A percentile compares a stretch with the other conserved stretches of the same genome.
These are phyloP conservation scores for Cyrtodaria siliqua DNA, from an alignment of 2,888 invertebrate genomes.

Conservation along the genomic window DNA sequence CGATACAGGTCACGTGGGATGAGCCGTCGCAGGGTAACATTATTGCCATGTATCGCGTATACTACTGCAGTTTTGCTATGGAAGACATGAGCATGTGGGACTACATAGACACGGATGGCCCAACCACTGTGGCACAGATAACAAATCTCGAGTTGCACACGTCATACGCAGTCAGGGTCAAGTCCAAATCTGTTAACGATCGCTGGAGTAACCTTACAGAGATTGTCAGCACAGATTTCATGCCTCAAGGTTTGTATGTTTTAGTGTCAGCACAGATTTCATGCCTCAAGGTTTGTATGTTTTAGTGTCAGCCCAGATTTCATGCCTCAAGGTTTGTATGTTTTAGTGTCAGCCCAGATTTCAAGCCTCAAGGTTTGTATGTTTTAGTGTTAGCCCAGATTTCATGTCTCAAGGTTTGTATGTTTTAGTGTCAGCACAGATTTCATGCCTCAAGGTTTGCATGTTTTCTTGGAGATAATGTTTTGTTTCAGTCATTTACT, in stretches of 20 bases:
- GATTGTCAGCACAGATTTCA: slow-evolving; percentile 47
- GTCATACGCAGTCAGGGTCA: slow-evolving; percentile 82
- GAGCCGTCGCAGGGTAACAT: slow-evolving; percentile 87
- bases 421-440: no score
- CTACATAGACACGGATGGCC: slow-evolving; percentile 77
- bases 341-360: slow-evolving; percentile 42
- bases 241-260: slow-evolving; percentile 12
- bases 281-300: slow-evolving; percentile 13
- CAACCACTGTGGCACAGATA: slow-evolving; percentile 80
- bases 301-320: slow-evolving; percentile 44
- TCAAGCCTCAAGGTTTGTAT: slow-evolving; percentile 17
- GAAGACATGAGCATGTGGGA: slow-evolving; percentile 82
- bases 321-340: slow-evolving; percentile 13
- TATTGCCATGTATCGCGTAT: slow-evolving; percentile 84
- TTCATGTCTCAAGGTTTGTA: no score
- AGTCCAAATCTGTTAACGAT: slow-evolving; percentile 80
- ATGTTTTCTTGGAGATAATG: no score
- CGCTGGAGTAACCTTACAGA: slow-evolving; percentile 83
- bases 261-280: slow-evolving; percentile 46
- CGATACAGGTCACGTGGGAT: slow-evolving; percentile 91
- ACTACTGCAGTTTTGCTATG: slow-evolving; percentile 79
- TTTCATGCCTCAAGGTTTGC: no score
- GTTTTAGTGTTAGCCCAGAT: no score
- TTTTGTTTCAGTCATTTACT: no score
- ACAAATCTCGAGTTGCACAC: slow-evolving; percentile 76